These are phyloP conservation scores for Eurystomus gularis DNA, from an alignment of 2,113 vertebrate genomes.

Conservation along the genomic window DNA sequence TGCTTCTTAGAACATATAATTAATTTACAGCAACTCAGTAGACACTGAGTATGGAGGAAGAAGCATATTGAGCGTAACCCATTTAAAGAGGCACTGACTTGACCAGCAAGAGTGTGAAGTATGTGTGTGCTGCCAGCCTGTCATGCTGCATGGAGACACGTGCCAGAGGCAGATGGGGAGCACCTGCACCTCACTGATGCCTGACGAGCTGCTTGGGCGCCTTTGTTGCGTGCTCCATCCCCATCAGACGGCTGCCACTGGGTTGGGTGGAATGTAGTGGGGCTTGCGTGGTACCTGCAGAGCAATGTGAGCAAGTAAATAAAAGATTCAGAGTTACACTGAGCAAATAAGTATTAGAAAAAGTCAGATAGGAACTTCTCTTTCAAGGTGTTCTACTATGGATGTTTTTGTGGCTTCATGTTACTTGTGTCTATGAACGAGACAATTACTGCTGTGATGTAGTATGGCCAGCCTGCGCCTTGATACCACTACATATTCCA, in stretches of 20 bases:
- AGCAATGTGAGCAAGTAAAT: rapidly evolving
- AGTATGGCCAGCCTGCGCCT: background rate
- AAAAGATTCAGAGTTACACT: background rate
- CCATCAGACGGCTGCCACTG: background rate
- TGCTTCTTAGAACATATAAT: background rate
- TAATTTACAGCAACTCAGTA: background rate
- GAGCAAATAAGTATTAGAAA: background rate
- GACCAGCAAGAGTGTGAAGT: background rate
- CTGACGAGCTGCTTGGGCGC: background rate
- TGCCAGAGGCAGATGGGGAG: background rate
- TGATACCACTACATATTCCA: background rate
- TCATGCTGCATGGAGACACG: rapidly evolving
- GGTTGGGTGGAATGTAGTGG: background rate
- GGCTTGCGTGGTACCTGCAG: background rate
- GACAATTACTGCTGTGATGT: background rate
- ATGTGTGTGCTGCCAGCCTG: background rate
- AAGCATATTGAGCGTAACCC: background rate
- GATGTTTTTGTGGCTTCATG: background rate
- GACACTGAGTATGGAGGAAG: background rate
- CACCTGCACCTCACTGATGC: background rate
- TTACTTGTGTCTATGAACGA: background rate
- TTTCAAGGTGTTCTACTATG: background rate
- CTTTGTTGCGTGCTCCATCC: background rate
- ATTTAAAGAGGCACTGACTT: background rate
- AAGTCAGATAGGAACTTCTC: background rate